Evolutionary conservation across 2,113 vertebrate genomes (phyloP).

Genomic region (Aspiorhynchus laticeps): DNA sequence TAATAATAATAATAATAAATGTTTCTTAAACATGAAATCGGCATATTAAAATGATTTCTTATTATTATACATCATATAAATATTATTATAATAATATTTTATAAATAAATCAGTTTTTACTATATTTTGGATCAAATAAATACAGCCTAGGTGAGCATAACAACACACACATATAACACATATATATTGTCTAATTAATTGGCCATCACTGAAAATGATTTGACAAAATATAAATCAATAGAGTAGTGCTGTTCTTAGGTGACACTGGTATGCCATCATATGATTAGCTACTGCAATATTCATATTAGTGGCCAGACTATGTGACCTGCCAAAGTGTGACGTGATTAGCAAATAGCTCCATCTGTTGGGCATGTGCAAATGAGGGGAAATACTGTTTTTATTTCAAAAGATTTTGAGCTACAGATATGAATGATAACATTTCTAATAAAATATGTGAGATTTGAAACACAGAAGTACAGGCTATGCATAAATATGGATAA

Average conservation of each 20-base stretch:
- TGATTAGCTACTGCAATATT: neutral
- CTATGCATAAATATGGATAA: neutral
- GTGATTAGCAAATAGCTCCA: conserved; percentile 37
- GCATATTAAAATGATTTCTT: no score
- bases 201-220: neutral
- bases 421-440: neutral
- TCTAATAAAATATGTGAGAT: neutral
- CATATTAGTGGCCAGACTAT: neutral
- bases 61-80: no score
- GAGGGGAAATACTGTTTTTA: no score
- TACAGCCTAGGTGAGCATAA: no score
- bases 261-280: neutral
- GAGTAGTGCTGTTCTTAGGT: neutral
- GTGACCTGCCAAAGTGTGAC: neutral
- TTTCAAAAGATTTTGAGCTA: no score
- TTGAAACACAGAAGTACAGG: neutral
- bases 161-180: no score
- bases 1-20: no score
- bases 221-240: neutral
- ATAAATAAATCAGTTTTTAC: no score
- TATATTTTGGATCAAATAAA: no score
- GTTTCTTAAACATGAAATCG: no score
- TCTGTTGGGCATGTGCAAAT: conserved; percentile 22
- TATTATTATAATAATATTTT: no score
- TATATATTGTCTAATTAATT: neutral